Percentiles rank a stretch among this genome's conserved stretches.
These are phyloP conservation scores for Corapipo altera DNA, from an alignment of 2,113 vertebrate genomes.

Conservation along the genomic window DNA sequence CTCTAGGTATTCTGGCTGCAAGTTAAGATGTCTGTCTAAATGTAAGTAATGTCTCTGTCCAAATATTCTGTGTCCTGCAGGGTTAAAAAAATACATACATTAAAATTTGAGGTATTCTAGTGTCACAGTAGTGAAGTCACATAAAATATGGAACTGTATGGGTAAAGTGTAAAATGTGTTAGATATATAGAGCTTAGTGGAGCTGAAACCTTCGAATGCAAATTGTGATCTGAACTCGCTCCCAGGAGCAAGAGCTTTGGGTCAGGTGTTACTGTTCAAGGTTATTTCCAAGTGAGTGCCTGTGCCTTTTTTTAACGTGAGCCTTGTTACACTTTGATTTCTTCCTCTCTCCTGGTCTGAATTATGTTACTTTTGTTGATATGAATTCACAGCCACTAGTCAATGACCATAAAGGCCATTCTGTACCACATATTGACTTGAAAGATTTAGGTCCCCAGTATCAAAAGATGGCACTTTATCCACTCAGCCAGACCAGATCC, in stretches of 20 bases:
- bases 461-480: conserved; percentile 55
- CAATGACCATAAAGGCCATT: conserved; percentile 59
- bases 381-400: conserved; percentile 45
- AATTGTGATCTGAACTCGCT: conserved; percentile 17
- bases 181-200: not conserved
- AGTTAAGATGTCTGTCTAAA: not conserved
- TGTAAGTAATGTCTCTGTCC: not conserved
- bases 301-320: not conserved
- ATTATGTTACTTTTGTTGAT: conserved; percentile 59
- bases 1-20: not conserved
- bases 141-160: not conserved
- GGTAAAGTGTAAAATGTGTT: not conserved
- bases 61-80: not conserved
- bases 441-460: conserved; percentile 53
- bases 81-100: not conserved
- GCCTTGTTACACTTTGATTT: conserved; percentile 57
- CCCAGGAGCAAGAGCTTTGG: not conserved
- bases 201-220: not conserved
- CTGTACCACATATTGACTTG: conserved; percentile 42
- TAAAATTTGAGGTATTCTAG: not conserved
- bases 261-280: conserved; percentile 35
- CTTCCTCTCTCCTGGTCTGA: conserved; percentile 37
- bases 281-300: not conserved
- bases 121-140: not conserved
- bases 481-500: conserved; percentile 58